Evolutionary conservation across 2,113 vertebrate species (phyloP).

Genomic region (Chitala chitala): DNA sequence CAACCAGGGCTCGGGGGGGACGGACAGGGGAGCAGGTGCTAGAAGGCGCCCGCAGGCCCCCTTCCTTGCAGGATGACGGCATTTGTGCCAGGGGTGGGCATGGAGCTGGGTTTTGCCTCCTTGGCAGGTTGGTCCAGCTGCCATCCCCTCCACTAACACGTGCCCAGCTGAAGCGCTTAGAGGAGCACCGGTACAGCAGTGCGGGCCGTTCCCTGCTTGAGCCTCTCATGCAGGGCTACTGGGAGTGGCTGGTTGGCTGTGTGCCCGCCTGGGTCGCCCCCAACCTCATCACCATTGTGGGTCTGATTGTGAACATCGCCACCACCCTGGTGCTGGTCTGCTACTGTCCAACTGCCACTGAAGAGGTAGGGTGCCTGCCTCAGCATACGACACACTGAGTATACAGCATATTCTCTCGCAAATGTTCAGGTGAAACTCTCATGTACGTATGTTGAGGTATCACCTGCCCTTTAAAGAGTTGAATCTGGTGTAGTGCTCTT

Average conservation of each 20-base stretch:
- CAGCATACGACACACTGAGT: too few relatives aligned
- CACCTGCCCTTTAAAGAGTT: too few relatives aligned
- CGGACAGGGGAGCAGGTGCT: constrained; percentile 13
- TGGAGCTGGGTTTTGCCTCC: constrained; percentile 44
- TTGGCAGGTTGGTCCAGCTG: constrained; percentile 71
- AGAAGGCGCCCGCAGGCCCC: constrained; percentile 39
- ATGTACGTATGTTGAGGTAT: too few relatives aligned
- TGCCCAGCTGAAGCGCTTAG: constrained; percentile 91
- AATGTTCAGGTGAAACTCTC: too few relatives aligned
- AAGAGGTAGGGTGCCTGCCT: constrained; percentile 71
- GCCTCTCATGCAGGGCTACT: constrained; percentile 92
- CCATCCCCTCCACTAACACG: constrained; percentile 81
- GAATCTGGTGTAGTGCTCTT: too few relatives aligned
- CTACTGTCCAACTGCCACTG: constrained; percentile 94
- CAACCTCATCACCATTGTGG: constrained; percentile 92
- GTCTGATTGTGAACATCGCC: constrained; percentile 88
- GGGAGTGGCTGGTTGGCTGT: constrained; percentile 88
- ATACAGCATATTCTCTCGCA: neutral
- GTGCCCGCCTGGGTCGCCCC: constrained; percentile 93
- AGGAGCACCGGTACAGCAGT: constrained; percentile 95
- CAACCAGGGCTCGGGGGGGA: constrained; percentile 38
- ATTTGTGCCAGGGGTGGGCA: constrained; percentile 39
- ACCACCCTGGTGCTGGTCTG: constrained; percentile 88
- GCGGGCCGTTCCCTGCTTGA: constrained; percentile 89
- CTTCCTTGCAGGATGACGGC: constrained; percentile 47